phyloP scores from a whole-genome alignment of 2,797 vertebrate species.

The Enteromius treurensis region DNA sequence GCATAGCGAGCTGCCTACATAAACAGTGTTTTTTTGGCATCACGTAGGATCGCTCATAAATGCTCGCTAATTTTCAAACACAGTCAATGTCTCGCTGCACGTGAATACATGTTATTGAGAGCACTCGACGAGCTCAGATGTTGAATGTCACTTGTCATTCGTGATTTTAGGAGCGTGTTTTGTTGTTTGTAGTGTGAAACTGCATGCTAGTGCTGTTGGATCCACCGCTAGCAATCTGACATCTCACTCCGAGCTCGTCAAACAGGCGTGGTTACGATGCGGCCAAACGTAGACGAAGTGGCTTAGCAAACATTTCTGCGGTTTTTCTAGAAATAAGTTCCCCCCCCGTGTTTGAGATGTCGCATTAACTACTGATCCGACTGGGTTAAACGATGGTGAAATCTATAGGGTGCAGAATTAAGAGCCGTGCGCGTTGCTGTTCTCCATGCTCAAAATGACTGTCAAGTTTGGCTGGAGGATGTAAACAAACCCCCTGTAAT shows the following conservation, averaged over 20 bases:
- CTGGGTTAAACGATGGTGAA: neutral
- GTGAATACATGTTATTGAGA: neutral
- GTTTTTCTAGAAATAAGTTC: neutral
- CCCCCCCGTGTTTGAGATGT: no score
- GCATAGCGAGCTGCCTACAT: constrained; percentile 55
- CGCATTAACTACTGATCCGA: neutral
- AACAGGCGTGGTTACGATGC: constrained; percentile 77
- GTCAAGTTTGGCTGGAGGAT: constrained; percentile 39
- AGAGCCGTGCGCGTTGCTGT: neutral
- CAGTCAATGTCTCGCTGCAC: neutral
- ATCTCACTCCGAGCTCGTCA: constrained; percentile 33
- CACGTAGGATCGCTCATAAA: neutral
- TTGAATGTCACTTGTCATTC: neutral
- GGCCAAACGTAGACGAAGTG: constrained; percentile 61
- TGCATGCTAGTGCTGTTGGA: constrained; percentile 52
- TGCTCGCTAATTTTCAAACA: neutral
- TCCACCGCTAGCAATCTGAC: constrained; percentile 33
- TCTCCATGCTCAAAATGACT: constrained; percentile 30
- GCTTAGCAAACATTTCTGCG: constrained; percentile 52
- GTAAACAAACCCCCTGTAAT: constrained; percentile 36
- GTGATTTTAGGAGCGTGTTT: constrained; percentile 9
- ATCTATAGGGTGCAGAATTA: neutral
- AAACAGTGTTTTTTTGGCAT: neutral
- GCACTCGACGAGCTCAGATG: neutral
- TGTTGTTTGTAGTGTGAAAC: constrained; percentile 20